phyloP scores from a whole-genome alignment of 2,113 vertebrate species.

The Columba janthina region DNA sequence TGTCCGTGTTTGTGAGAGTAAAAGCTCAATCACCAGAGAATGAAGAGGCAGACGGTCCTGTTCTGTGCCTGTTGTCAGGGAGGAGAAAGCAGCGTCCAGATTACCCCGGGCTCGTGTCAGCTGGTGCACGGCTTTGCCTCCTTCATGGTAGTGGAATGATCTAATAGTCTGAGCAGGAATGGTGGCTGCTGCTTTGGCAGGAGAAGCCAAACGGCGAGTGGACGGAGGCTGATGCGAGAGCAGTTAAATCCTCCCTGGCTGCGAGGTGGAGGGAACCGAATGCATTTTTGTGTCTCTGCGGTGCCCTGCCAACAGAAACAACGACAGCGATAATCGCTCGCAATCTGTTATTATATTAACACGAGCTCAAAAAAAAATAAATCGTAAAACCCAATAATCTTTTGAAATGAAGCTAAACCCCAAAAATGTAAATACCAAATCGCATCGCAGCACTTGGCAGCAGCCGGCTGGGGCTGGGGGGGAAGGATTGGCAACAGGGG shows the following conservation, averaged over 20 bases:
- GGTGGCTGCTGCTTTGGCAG: neutral
- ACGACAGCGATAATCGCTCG: neutral
- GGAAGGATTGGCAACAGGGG: neutral
- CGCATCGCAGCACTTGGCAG: neutral
- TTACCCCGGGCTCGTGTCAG: neutral
- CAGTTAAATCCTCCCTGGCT: neutral
- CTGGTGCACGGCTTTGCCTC: neutral
- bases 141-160: accelerated
- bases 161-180: neutral
- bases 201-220: accelerated
- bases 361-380: neutral
- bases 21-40: neutral
- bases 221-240: neutral
- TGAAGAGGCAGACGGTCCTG: neutral
- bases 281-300: accelerated
- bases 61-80: neutral
- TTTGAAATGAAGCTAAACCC: conserved; percentile 37
- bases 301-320: conserved; percentile 49
- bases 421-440: neutral
- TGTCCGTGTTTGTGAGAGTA: accelerated
- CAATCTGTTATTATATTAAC: neutral
- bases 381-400: conserved; percentile 30
- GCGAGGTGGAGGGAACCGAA: neutral
- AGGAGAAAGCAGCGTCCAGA: neutral
- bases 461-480: neutral